Evolutionary conservation across 2,797 vertebrate genomes (phyloP).

Genomic region (Leptatherina wallacei): DNA sequence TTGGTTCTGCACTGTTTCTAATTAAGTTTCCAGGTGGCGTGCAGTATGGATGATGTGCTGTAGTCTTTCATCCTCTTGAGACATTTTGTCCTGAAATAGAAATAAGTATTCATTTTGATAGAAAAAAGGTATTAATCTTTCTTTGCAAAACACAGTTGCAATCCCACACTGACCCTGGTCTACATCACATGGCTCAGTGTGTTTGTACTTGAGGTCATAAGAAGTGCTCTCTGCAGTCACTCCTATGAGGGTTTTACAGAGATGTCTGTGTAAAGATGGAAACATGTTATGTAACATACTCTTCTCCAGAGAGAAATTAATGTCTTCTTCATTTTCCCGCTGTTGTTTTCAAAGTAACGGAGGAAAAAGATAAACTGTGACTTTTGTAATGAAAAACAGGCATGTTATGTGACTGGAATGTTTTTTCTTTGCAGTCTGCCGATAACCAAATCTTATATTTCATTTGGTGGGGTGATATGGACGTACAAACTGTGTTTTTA

Average conservation of each 20-base stretch:
- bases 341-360: conserved; percentile 61
- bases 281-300: conserved; percentile 62
- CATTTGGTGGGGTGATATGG: conserved; percentile 7
- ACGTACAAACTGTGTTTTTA: conserved; percentile 20
- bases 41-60: too few relatives aligned
- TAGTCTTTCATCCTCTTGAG: too few relatives aligned
- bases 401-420: conserved; percentile 43
- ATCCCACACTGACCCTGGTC: conserved; percentile 16
- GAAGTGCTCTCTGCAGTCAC: conserved; percentile 31
- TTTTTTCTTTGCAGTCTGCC: conserved; percentile 33
- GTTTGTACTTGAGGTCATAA: conserved; percentile 22
- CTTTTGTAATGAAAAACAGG: conserved; percentile 64
- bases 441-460: conserved; percentile 47
- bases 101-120: neutral
- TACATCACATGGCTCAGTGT: neutral
- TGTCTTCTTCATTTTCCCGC: conserved; percentile 44
- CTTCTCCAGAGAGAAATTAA: conserved; percentile 56
- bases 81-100: neutral
- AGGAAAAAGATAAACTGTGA: conserved; percentile 50
- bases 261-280: conserved; percentile 43
- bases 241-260: conserved; percentile 29
- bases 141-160: conserved; percentile 1
- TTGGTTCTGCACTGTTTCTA: too few relatives aligned
- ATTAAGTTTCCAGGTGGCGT: too few relatives aligned
- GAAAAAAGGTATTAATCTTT: neutral